Conservation (phyloP, 2,888 invertebrate species). For the Diplazon laetatorius region DNA sequence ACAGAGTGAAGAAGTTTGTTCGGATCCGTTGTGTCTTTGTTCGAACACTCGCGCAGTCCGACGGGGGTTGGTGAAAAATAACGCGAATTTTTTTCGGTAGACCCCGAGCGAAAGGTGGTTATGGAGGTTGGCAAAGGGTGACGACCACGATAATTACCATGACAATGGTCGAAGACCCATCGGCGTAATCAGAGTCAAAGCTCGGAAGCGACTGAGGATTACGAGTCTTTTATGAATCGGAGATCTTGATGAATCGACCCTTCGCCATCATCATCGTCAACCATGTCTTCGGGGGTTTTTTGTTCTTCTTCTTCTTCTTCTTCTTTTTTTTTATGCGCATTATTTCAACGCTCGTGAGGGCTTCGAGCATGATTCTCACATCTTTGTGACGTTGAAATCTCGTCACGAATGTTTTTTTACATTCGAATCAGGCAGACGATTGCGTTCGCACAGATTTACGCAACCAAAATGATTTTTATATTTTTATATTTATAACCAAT, state of each 20-base stretch:
- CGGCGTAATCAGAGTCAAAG: conserved; percentile 68
- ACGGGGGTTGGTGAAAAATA: conserved; percentile 58
- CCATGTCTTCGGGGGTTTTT: too few species aligned
- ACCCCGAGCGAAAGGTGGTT: conserved; percentile 53
- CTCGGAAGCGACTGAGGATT: conserved; percentile 73
- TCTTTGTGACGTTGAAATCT: conserved; percentile 40
- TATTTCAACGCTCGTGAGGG: conserved; percentile 17
- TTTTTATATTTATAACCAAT: conserved; percentile 48
- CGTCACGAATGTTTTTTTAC: conserved; percentile 14
- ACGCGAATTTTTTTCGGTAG: conserved; percentile 63
- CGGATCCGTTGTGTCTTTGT: conserved; percentile 10
- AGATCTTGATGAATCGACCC: conserved; percentile 78
- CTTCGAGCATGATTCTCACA: conserved; percentile 30
- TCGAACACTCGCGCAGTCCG: too few species aligned
- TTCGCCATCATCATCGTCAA: too few species aligned
- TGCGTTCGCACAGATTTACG: conserved; percentile 17
- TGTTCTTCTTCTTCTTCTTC: conserved; percentile 18
- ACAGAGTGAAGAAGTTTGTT: not conserved
- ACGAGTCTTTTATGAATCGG: conserved; percentile 77
- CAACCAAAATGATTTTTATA: conserved; percentile 44
- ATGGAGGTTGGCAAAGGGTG: conserved; percentile 18
- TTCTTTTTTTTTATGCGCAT: conserved; percentile 27
- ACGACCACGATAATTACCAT: conserved; percentile 73
- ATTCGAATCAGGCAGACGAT: conserved; percentile 8
- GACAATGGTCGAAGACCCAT: conserved; percentile 73